Percentiles rank a stretch among this genome's conserved stretches.
Evolutionary conservation across 2,113 vertebrate genomes (phyloP).

Genomic region (Pardalotus punctatus): DNA sequence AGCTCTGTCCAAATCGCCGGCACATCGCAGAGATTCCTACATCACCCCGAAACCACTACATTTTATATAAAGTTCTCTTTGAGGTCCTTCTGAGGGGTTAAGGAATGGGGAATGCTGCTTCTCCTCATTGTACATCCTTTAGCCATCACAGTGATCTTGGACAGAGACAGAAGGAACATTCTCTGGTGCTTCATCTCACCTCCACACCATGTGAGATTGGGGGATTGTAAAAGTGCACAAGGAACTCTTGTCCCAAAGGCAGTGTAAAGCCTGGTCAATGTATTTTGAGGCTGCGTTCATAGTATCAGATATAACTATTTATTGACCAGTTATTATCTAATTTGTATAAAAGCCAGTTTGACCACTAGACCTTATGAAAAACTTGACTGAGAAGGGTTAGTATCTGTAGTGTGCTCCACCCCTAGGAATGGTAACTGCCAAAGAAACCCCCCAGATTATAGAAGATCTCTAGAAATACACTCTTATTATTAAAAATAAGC

Average conservation of each 20-base stretch:
- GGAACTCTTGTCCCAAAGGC: background rate
- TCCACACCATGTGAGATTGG: background rate
- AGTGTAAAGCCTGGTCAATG: background rate
- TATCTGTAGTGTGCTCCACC: background rate
- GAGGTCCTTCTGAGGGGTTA: background rate
- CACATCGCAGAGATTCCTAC: too few species aligned
- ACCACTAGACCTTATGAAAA: background rate
- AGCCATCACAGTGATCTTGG: background rate
- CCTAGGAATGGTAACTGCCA: background rate
- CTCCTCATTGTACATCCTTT: background rate
- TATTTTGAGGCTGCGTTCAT: background rate
- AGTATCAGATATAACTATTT: background rate
- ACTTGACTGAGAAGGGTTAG: background rate
- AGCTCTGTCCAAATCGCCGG: too few species aligned
- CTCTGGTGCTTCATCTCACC: background rate
- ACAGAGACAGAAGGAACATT: background rate
- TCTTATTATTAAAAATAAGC: background rate
- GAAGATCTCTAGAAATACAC: background rate
- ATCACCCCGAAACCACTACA: too few species aligned
- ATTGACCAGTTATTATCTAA: background rate
- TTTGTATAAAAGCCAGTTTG: background rate
- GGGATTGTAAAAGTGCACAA: background rate
- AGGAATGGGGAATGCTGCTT: background rate
- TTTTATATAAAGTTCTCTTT: background rate
- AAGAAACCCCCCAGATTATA: accelerated